Evolutionary conservation across 2,888 invertebrate genomes (phyloP), one percentile per base, ranked within the genome.

Genomic region (Hedychridium roseum): DNA sequence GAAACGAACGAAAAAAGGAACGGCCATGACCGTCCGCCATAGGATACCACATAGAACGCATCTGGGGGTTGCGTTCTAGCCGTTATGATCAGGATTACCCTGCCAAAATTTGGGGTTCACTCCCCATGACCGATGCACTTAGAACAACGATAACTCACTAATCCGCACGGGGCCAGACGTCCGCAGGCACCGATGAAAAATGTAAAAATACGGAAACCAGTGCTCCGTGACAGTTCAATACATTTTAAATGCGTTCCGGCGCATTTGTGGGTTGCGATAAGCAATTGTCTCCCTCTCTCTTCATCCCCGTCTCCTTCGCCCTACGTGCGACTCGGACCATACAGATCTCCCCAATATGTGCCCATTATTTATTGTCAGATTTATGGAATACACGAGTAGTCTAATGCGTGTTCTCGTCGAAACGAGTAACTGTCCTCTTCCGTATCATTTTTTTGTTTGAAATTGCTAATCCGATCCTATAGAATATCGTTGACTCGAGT

Each of bases 241-340:
- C 78, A 78, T 78, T 78, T 78, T 78, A 78, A 78, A 78, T 78
- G 78, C 72, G 76, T 76, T 76, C 70, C 74, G 71, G 68, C 71
- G 76, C 71, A 76, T 78, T 77, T 77, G 72, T 60, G 70, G 65
- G 59, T 52, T 53, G 52, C 71, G 71, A 71, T 73, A 70, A 72
- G 70, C 67, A 64, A 63, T 61, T n/a, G n/a, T n/a, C n/a, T n/a
- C n/a, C n/a, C n/a, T n/a, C n/a, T n/a, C n/a, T n/a, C n/a, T n/a
- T n/a, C n/a, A n/a, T n/a, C n/a, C n/a, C n/a, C n/a, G n/a, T n/a
- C n/a, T n/a, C n/a, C n/a, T n/a, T n/a, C n/a, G n/a, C n/a, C n/a
- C n/a, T n/a, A n/a, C n/a, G n/a, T n/a, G n/a, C n/a, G n/a, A n/a
- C n/a, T n/a, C n/a, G n/a, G n/a, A n/a, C n/a, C n/a, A n/a, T n/a